Evolutionary conservation across 2,113 vertebrate genomes (phyloP).

Genomic region (Galbula dea): DNA sequence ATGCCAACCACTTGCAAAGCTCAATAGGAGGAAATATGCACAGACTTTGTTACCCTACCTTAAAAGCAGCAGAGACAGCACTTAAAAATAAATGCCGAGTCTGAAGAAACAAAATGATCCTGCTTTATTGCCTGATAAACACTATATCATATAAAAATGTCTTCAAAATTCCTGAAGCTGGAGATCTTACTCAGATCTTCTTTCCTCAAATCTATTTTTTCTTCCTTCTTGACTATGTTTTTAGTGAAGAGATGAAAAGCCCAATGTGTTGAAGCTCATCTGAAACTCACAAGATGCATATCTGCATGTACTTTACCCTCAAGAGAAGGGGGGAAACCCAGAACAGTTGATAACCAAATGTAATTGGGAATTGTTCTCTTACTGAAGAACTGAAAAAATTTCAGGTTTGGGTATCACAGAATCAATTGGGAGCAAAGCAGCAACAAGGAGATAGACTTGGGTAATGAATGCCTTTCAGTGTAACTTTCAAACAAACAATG

Average conservation of each 20-base stretch:
- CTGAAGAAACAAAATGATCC: neutral
- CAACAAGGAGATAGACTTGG: neutral
- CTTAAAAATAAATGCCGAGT: neutral
- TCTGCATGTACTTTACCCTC: neutral
- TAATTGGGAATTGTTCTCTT: neutral
- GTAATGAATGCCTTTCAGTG: neutral
- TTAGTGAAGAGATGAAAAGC: neutral
- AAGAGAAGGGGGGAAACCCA: neutral
- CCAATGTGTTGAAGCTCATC: neutral
- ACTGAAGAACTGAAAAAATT: neutral
- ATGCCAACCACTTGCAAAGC: neutral
- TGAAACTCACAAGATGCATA: neutral
- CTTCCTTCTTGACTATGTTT: neutral
- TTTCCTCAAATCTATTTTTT: neutral
- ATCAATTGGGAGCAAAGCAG: neutral
- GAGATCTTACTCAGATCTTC: neutral
- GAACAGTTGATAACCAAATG: rapidly evolving
- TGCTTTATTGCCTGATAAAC: neutral
- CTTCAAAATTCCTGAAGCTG: neutral
- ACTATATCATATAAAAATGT: neutral
- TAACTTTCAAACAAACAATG: neutral
- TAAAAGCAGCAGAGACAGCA: neutral
- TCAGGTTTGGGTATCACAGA: neutral
- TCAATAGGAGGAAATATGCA: neutral
- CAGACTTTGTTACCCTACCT: neutral